phyloP scores from a whole-genome alignment of 2,113 vertebrate genomes.

The Rousettus leschenaultii region DNA sequence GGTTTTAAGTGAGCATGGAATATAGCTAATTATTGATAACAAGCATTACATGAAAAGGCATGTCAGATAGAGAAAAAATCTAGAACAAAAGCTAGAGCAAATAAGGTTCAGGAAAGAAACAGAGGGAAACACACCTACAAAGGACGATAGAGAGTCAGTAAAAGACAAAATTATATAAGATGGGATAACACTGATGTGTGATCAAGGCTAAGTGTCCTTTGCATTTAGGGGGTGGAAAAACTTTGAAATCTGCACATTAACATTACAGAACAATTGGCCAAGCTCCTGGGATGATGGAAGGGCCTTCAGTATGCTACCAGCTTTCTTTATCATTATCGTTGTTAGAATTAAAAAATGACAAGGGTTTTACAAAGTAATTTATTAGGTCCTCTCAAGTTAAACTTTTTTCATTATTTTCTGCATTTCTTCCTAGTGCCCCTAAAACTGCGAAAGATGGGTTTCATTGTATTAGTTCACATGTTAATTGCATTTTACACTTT shows the following conservation, averaged over 20 bases:
- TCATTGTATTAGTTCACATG: not conserved
- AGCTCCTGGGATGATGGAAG: not conserved
- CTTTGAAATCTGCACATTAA: not conserved
- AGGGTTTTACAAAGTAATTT: not conserved
- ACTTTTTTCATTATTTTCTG: conserved; percentile 30
- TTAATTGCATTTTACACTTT: conserved; percentile 39
- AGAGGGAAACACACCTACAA: not conserved
- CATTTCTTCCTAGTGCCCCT: not conserved
- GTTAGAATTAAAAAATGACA: not conserved
- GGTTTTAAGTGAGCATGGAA: not conserved
- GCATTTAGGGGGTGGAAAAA: not conserved
- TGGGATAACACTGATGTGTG: not conserved
- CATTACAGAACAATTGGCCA: not conserved
- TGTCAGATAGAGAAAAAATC: not conserved
- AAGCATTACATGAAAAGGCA: not conserved
- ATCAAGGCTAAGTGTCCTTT: not conserved
- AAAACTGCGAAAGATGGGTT: not conserved
- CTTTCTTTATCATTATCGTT: not conserved
- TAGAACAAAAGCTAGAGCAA: not conserved
- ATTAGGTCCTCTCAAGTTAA: not conserved
- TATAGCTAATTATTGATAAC: not conserved
- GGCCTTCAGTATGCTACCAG: accelerated
- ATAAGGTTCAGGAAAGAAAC: not conserved
- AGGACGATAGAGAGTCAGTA: not conserved
- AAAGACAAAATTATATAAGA: not conserved